Base-by-base conservation (phyloP, 2,888 invertebrate species). In the Apamea monoglypha region DNA sequence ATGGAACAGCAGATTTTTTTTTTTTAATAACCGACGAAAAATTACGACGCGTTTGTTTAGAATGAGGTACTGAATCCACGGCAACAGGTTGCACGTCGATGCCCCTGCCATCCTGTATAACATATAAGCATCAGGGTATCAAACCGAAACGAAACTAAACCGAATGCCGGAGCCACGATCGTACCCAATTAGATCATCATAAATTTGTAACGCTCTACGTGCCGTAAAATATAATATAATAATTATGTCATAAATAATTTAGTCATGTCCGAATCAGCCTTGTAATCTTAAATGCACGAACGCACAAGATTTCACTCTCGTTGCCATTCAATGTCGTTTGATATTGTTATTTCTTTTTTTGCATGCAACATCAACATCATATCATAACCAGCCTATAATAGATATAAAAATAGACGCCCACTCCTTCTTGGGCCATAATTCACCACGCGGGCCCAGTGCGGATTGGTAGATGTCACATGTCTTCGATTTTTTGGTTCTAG, bases 221-320 rank as follows among this genome's bases (percentile, higher is more conserved):
- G 53, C 67, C 53, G 63, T 68, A 47, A 47, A 69, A 64, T 50
- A 59, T 63, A 71, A 67, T 44, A 61, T n/a, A 66, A 74, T 25
- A 63, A 29, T 61, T 7, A 61, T 69, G 36, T 68, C 18, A 44
- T 53, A 71, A 81, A 82, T 83, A 72, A 69, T 70, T 73, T 36
- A 36, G 50, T 77, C 66, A 56, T 61, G 56, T 78, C 25, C 61
- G 56, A 69, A 64, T 69, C 67, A 63, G 47, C 70, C 67, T 83
- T 81, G 83, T 67, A 63, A 83, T 56, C 53, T 36, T 56, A 83
- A 67, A 82, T 71, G 77, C 83, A 81, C 77, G 67, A 81, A 71
- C 44, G 67, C 53, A 77, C 83, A 83, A 63, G 53, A 68, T 69
- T 73, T 74, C 66, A 56, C 70, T 83, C 44, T 66, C 44, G 29